phyloP scores from a whole-genome alignment of 2,888 invertebrate genomes.

The Nomada lathburiana region DNA sequence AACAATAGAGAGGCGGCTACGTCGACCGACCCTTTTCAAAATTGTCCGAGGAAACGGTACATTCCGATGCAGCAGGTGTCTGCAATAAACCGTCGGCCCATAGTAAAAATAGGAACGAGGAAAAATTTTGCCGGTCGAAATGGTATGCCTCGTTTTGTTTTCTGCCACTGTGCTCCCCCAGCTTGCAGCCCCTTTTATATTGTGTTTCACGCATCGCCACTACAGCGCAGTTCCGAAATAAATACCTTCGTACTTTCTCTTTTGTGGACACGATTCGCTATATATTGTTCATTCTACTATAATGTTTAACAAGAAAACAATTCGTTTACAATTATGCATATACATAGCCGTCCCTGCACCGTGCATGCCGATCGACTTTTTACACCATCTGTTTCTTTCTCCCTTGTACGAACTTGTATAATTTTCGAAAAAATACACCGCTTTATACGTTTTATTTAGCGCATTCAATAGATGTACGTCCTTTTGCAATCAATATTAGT shows the following conservation, averaged over 20 bases:
- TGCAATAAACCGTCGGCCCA: not conserved
- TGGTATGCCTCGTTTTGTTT: slow-evolving; percentile 24
- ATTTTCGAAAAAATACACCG: not conserved
- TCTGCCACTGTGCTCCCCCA: slow-evolving; percentile 7
- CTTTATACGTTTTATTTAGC: not conserved
- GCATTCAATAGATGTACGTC: no score
- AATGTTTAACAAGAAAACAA: not conserved
- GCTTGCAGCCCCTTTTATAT: slow-evolving; percentile 26
- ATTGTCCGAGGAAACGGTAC: not conserved
- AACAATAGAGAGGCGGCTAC: not conserved
- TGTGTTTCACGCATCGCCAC: slow-evolving; percentile 24
- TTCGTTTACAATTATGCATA: not conserved
- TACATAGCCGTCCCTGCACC: no score
- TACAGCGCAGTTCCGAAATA: slow-evolving; percentile 40
- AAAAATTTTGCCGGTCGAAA: slow-evolving; percentile 28
- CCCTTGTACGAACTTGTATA: no score
- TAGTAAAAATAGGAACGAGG: slow-evolving; percentile 9
- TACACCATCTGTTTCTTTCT: not conserved
- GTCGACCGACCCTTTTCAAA: not conserved
- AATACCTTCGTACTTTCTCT: slow-evolving; percentile 41
- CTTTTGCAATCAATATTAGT: no score
- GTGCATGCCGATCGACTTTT: no score
- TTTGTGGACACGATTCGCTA: slow-evolving; percentile 14
- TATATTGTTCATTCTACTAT: not conserved
- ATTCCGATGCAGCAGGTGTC: slow-evolving; percentile 14